A percentile compares a stretch with the other conserved stretches of the same genome.
phyloP scores from a whole-genome alignment of 2,797 vertebrate genomes.

The Cyprinodon diabolis region DNA sequence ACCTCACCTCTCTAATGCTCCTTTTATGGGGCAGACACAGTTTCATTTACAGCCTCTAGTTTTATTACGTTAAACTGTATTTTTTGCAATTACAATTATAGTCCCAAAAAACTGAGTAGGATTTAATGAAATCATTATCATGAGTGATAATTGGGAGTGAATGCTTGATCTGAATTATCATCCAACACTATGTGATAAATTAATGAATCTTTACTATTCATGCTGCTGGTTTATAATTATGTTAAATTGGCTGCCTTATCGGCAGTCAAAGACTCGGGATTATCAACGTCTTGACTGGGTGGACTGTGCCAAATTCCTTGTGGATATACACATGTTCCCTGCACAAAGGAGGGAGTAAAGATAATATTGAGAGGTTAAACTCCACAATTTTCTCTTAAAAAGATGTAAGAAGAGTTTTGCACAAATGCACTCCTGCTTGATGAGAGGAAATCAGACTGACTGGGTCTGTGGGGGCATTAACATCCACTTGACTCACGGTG shows the following conservation, averaged over 20 bases:
- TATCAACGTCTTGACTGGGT: conserved; percentile 81
- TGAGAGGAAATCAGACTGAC: conserved; percentile 76
- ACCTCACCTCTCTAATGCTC: conserved; percentile 86
- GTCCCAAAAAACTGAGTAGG: conserved; percentile 93
- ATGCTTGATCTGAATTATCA: conserved; percentile 81
- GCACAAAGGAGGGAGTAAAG: conserved; percentile 77
- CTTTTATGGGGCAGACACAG: conserved; percentile 47
- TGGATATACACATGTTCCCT: conserved; percentile 73
- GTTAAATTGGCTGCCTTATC: conserved; percentile 86
- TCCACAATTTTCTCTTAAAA: conserved; percentile 83
- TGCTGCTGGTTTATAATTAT: conserved; percentile 85
- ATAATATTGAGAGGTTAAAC: conserved; percentile 85
- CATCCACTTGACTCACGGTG: conserved; percentile 85
- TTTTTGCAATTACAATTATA: conserved; percentile 92
- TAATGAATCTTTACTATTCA: conserved; percentile 83
- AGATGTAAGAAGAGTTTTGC: conserved; percentile 77
- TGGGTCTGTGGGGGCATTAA: conserved; percentile 79
- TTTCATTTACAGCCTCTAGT: conserved; percentile 87
- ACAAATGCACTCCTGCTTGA: conserved; percentile 76
- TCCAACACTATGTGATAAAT: conserved; percentile 76
- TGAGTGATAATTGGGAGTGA: conserved; percentile 80
- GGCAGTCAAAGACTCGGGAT: conserved; percentile 82
- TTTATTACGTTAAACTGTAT: conserved; percentile 93
- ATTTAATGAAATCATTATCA: conserved; percentile 86
- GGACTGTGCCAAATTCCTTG: conserved; percentile 80